Evolutionary conservation across 2,113 vertebrate species (phyloP), one percentile per base, ranked within the genome.

Genomic region (Brachyistius frenatus): DNA sequence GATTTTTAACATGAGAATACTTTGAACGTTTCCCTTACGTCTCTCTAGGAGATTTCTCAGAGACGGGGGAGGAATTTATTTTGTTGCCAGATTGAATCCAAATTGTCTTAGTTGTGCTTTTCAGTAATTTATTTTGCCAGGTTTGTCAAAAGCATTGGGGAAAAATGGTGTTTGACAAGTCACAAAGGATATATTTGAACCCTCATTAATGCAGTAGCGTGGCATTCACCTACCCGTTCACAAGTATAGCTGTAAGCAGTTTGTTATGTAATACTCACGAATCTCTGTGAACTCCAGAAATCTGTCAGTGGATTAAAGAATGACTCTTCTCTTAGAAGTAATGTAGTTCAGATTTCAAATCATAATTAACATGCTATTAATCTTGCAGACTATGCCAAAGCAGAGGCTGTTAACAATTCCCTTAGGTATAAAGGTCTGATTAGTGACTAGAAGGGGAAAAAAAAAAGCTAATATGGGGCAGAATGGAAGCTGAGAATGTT

Each of bases 1-100:
- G 35, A 74, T 75, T 66, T 84, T 68, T 78, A 78, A 80, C 52
- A 64, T 16, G 50, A 56, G 32, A 72, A 73, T 47, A 44, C 39
- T 67, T 68, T 74, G 56, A 76, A 76, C 49, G 61, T 57, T 78
- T 37, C 23, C n/a, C 11, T 23, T 56, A 57, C 69, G 41, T 67
- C 37, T 78, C 44, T 63, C n/a, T 23, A 41, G 15, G 37, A 67
- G 60, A 61, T 3, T 56, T 4, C 46, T 50, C 6, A 37, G 0
- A 46, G 5, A 76, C 14, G 4, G 8, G 41, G 41, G 16, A 66
- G 23, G 30, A 37, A 35, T 65, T 60, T 46, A 41, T 33, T 37
- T 14, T 31, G 9, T 44, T 75, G 39, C 50, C 7, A 49, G 6
- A 31, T 61, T 32, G 31, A 46, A 46, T 46, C 44, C 32, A 62